phyloP scores from a whole-genome alignment of 2,797 vertebrate species.

The Enteromius anoplus region DNA sequence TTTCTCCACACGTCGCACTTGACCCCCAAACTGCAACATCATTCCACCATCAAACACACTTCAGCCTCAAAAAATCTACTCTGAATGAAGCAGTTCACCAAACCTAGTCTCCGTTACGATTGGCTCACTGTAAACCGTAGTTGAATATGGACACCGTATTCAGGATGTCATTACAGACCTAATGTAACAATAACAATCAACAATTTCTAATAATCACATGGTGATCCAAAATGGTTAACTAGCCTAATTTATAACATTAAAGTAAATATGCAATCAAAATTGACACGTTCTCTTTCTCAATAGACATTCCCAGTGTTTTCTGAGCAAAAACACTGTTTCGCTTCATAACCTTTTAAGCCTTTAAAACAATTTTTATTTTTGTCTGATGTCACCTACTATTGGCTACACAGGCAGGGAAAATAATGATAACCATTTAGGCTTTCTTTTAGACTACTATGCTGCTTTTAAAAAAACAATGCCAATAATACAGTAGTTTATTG shows the following conservation, averaged over 20 bases:
- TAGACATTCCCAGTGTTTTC: not conserved
- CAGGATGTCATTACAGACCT: not conserved
- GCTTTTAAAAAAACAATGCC: not conserved
- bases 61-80: conserved; percentile 3
- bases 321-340: not conserved
- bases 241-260: not conserved
- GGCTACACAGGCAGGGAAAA: not conserved
- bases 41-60: conserved; percentile 9
- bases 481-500: not conserved
- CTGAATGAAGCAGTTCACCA: conserved; percentile 14
- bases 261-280: not conserved
- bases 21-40: conserved; percentile 25
- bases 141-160: not conserved
- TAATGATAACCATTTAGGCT: not conserved
- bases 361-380: not conserved
- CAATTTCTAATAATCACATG: not conserved
- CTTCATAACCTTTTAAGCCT: not conserved
- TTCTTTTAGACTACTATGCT: not conserved
- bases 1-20: conserved; percentile 19
- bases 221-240: not conserved
- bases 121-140: not conserved
- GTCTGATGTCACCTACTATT: not conserved
- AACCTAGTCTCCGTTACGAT: not conserved
- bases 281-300: not conserved
- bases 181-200: not conserved